phyloP scores from a whole-genome alignment of 2,113 vertebrate genomes.

The Colinus virginianus region DNA sequence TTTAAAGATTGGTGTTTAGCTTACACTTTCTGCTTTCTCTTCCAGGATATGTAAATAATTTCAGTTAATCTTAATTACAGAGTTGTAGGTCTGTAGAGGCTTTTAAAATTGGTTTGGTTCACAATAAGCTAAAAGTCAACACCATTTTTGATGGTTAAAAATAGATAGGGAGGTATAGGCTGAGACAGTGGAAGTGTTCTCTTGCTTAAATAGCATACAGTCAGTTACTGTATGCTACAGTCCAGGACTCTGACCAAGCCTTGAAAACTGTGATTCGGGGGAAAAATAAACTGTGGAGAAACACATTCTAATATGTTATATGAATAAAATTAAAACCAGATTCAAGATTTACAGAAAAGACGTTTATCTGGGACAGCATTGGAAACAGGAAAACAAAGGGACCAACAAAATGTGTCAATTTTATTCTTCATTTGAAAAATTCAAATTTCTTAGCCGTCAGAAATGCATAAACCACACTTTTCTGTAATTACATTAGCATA shows the following conservation, averaged over 20 bases:
- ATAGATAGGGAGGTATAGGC: not conserved
- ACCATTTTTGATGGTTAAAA: not conserved
- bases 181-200: not conserved
- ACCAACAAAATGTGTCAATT: not conserved
- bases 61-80: slow-evolving; percentile 20
- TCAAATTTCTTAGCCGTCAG: not conserved
- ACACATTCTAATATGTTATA: not conserved
- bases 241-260: not conserved
- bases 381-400: not conserved
- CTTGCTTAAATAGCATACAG: not conserved
- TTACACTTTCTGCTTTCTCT: not conserved
- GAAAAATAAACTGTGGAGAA: not conserved
- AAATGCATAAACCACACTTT: not conserved
- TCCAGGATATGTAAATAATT: not conserved
- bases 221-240: not conserved
- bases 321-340: not conserved
- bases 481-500: not conserved
- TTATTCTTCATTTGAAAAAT: not conserved
- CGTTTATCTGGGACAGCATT: not conserved
- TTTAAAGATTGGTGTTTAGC: not conserved
- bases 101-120: not conserved
- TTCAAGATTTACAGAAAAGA: not conserved
- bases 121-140: not conserved
- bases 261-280: not conserved
- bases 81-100: not conserved